Base-by-base conservation (phyloP, 2,113 vertebrate species). In the Pleuronectes platessa region DNA sequence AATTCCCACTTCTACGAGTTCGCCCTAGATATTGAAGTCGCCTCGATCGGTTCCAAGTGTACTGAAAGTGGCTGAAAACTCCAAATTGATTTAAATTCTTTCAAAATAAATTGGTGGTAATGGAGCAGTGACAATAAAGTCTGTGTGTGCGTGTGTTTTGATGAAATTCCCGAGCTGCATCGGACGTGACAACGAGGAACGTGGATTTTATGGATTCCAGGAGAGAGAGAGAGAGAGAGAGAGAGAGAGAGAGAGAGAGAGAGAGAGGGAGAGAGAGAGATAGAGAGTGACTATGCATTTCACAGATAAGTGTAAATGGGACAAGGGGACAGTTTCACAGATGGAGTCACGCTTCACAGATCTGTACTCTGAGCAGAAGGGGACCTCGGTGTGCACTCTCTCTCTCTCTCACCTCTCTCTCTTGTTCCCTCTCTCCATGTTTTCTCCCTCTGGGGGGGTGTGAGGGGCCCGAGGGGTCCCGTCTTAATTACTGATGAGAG, bases 401-500 rank as follows among this genome's bases (percentile, higher is more conserved):
- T 31, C 5, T 66, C 35, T 24, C 67, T 6, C 68, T 18, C 54
- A 2, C 6, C 51, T 53, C 51, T 20, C 51, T 53, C 45, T n/a
- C n/a, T n/a, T n/a, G 5, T 56, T 35, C 54, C 26, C 67, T 60
- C 45, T 17, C 71, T 56, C 51, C 74, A 37, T 58, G 31, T 37
- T 69, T 12, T 61, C 49, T 72, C 49, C 61, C 82, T 76, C 72
- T 71, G 6, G 63, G 31, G 31, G 80, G 82, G 64, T 78, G 85
- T 59, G 68, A 75, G 66, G 66, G 81, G 81, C 91, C 74, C 65
- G 55, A 31, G 73, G 89, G 83, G 72, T 81, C 67, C 47, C 11
- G 69, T 86, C 83, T 87, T 93, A 90, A 93, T 91, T 89, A 92
- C 89, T 87, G 86, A 83, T 85, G 86, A 90, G 82, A 26, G 83